Base-by-base conservation (phyloP, 2,797 vertebrate species). In the Eulemur albifrons region DNA sequence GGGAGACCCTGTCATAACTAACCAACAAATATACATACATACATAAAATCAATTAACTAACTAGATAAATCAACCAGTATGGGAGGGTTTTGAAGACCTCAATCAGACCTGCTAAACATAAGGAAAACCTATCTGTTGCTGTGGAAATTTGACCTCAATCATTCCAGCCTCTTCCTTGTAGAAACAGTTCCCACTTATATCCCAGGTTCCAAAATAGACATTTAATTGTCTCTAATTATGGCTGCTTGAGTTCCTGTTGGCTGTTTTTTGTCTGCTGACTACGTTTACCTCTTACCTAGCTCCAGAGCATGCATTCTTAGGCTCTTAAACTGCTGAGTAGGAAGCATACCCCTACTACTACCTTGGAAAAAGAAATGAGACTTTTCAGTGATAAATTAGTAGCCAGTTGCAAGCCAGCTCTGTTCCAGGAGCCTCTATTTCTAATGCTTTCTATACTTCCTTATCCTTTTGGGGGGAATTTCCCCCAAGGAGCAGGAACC, bases 221-320 rank as follows among this genome's bases (percentile, higher is more conserved):
- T 93, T 94, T 97, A 97, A 96, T 97, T 98, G 97, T 96, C 97
- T 98, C 86, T 98, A 98, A 98, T 98, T 98, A 98, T 97, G 96
- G 96, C 93, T 96, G 95, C 96, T 98, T 97, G 95, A 95, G 87
- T 97, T 98, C 97, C 98, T 97, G 94, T 97, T 98, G 95, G 93
- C 86, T 93, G 85, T 96, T 98, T 96, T 96, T 5, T 69, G 86
- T 97, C 92, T 98, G 96, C 97, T 96, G 92, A 98, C 97, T 61
- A 0, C 86, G 38, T 73, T 93, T 89, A 93, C 50, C 50, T 52
- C 75, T 95, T 75, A 25, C 88, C 25, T 89, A 69, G 20, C 76
- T 95, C 93, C 38, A 93, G 40, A 67, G 4, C 61, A 12, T 67
- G 27, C 45, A 20, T 75, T 97, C 91, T 95, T 91, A 96, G 97